Percentiles rank a stretch among this genome's conserved stretches.
These are phyloP conservation scores for Microcebus tavaratra DNA, from an alignment of 2,113 vertebrate genomes.

Conservation along the genomic window DNA sequence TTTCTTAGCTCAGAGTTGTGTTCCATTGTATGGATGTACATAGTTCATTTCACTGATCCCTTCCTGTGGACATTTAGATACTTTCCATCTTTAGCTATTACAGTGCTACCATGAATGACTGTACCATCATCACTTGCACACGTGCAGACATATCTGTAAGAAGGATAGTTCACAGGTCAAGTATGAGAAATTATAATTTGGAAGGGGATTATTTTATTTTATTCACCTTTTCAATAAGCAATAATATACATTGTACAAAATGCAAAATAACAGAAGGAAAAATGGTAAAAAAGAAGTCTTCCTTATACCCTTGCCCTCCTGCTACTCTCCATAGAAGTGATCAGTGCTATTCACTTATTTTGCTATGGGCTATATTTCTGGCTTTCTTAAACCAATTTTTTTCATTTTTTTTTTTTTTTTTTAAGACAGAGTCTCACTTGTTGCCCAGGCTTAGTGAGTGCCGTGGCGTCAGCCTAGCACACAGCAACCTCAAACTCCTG, in stretches of 20 bases:
- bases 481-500: too few species aligned
- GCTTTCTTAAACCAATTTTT: not conserved
- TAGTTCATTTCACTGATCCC: not conserved
- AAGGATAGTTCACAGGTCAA: not conserved
- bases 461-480: too few species aligned
- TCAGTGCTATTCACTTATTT: not conserved
- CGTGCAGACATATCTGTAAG: not conserved
- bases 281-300: not conserved
- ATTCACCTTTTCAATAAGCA: not conserved
- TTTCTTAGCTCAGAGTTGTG: not conserved
- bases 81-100: not conserved
- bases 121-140: not conserved
- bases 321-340: not conserved
- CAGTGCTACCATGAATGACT: not conserved
- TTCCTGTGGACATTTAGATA: not conserved
- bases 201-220: not conserved
- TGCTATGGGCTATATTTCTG: not conserved
- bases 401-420: too few species aligned
- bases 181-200: not conserved
- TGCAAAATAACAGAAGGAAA: not conserved
- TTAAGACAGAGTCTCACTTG: too few species aligned
- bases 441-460: too few species aligned
- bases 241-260: not conserved
- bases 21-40: not conserved
- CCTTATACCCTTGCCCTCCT: not conserved